Percentiles rank a stretch among this genome's conserved stretches.
phyloP scores from a whole-genome alignment of 2,113 vertebrate species.

The Oenanthe melanoleuca region DNA sequence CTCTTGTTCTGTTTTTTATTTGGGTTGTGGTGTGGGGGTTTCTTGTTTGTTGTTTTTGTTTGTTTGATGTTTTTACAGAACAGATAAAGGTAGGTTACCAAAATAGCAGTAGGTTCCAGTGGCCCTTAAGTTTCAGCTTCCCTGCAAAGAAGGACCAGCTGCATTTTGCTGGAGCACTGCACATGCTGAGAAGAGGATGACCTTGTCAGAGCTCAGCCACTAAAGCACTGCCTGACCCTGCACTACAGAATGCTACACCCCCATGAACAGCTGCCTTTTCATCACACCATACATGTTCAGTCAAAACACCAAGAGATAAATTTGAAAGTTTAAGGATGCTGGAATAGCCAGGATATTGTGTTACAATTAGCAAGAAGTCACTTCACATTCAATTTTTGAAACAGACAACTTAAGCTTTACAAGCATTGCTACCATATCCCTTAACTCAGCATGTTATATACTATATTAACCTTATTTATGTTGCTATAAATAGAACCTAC shows the following conservation, averaged over 20 bases:
- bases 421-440: neutral
- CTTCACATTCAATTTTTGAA: neutral
- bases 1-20: neutral
- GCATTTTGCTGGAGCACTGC: neutral
- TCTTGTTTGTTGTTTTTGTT: neutral
- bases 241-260: rapidly evolving
- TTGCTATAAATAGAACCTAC: neutral
- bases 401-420: neutral
- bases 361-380: neutral
- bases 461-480: neutral
- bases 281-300: neutral
- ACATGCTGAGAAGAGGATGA: neutral
- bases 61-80: neutral
- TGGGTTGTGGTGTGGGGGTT: neutral
- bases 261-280: neutral
- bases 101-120: neutral
- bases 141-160: neutral
- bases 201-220: neutral
- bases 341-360: neutral
- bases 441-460: neutral
- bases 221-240: neutral
- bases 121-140: neutral
- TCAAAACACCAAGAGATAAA: neutral
- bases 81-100: neutral
- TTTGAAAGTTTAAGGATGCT: neutral